phyloP scores from a whole-genome alignment of 2,797 vertebrate genomes.

The Amniataba percoides region DNA sequence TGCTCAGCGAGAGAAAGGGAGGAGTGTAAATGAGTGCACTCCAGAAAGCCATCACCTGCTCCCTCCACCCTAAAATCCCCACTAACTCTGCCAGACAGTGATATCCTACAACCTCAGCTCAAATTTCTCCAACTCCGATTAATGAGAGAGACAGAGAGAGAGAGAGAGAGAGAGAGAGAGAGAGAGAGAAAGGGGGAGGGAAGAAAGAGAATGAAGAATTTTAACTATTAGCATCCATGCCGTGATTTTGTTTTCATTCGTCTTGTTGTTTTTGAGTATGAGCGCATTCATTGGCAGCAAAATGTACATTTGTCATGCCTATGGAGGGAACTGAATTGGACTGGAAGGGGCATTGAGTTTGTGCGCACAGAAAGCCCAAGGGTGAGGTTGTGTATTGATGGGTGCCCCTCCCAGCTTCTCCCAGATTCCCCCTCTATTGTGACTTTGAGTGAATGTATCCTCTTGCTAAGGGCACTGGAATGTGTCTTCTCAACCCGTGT shows the following conservation, averaged over 20 bases:
- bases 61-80: slow-evolving; percentile 82
- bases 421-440: slow-evolving; percentile 85
- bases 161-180: slow-evolving; percentile 33
- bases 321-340: slow-evolving; percentile 76
- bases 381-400: slow-evolving; percentile 85
- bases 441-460: slow-evolving; percentile 89
- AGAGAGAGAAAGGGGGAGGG: too few species aligned
- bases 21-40: slow-evolving; percentile 88
- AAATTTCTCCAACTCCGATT: slow-evolving; percentile 62
- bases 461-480: slow-evolving; percentile 86
- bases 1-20: slow-evolving; percentile 88
- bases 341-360: slow-evolving; percentile 79
- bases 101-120: slow-evolving; percentile 71
- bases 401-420: slow-evolving; percentile 85
- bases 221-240: slow-evolving; percentile 61
- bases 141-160: slow-evolving; percentile 54
- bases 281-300: slow-evolving; percentile 76
- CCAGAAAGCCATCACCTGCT: slow-evolving; percentile 90
- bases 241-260: slow-evolving; percentile 35
- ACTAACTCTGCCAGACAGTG: slow-evolving; percentile 74
- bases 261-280: slow-evolving; percentile 70
- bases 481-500: slow-evolving; percentile 86
- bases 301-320: slow-evolving; percentile 87
- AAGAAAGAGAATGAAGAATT: slow-evolving; percentile 58
- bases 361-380: slow-evolving; percentile 75